Evolutionary conservation across 2,113 vertebrate species (phyloP).

Genomic region (Anguilla japonica): DNA sequence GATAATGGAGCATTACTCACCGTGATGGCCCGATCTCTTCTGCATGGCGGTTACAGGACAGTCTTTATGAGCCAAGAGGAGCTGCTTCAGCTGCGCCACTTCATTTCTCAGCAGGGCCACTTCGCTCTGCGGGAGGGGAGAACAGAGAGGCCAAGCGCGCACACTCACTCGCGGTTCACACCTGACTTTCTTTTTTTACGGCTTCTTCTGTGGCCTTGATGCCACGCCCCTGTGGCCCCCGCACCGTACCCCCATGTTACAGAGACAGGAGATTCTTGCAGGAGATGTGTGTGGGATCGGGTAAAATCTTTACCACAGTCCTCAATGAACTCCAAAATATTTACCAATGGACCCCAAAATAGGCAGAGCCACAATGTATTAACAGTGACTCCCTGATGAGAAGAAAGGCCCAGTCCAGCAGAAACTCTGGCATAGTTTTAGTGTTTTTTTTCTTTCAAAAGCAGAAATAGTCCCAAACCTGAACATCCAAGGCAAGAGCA

Average conservation of each 20-base stretch:
- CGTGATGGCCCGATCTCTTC: conserved; percentile 99
- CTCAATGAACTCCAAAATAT: too few relatives aligned
- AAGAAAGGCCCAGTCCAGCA: too few relatives aligned
- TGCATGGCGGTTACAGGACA: conserved; percentile 99
- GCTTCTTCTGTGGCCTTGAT: background rate
- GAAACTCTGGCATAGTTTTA: too few relatives aligned
- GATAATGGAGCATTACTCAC: conserved; percentile 97
- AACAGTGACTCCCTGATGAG: too few relatives aligned
- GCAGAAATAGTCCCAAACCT: too few relatives aligned
- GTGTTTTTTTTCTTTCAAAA: too few relatives aligned
- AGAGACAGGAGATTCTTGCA: background rate
- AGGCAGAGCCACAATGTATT: background rate
- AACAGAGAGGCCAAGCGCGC: background rate
- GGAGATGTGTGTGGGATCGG: too few relatives aligned
- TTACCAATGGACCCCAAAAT: background rate
- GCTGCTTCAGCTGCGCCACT: conserved; percentile 99
- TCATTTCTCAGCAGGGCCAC: conserved; percentile 99
- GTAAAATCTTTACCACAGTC: too few relatives aligned
- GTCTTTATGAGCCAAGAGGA: conserved; percentile 99
- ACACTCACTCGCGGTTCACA: background rate
- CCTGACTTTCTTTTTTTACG: background rate
- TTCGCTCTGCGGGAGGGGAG: conserved; percentile 78
- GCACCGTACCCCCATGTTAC: background rate
- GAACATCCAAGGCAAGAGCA: too few relatives aligned
- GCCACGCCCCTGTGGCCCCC: background rate